Evolutionary conservation across 2,888 invertebrate species (phyloP).

Genomic region (Agrilus biguttatus): DNA sequence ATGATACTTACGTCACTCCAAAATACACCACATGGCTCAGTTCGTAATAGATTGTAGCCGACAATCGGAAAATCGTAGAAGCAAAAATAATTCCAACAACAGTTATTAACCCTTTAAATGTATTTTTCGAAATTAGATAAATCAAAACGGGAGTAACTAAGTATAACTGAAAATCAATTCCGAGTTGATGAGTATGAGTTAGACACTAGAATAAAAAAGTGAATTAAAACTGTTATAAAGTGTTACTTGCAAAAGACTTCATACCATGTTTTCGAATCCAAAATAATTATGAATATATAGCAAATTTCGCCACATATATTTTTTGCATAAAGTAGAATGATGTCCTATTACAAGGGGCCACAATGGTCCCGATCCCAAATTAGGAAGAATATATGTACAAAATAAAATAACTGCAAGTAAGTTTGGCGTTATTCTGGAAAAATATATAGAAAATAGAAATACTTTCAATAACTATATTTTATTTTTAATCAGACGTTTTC

Average conservation of each 20-base stretch:
- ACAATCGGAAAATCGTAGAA: conserved; percentile 43
- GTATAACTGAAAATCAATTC: conserved; percentile 53
- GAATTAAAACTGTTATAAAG: not conserved
- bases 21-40: conserved; percentile 48
- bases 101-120: conserved; percentile 31
- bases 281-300: conserved; percentile 53
- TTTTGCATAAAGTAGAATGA: conserved; percentile 47
- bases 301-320: conserved; percentile 51
- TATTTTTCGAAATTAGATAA: conserved; percentile 39
- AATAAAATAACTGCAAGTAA: conserved; percentile 45
- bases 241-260: not conserved
- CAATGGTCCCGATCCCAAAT: conserved; percentile 45
- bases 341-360: conserved; percentile 50
- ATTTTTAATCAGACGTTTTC: too few relatives aligned
- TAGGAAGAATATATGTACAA: conserved; percentile 47
- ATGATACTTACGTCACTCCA: conserved; percentile 43
- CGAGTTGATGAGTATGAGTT: conserved; percentile 53
- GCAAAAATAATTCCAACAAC: conserved; percentile 31
- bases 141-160: conserved; percentile 42
- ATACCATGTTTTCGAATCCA: conserved; percentile 52
- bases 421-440: conserved; percentile 42
- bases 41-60: conserved; percentile 38
- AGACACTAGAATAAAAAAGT: conserved; percentile 34
- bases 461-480: not conserved
- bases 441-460: conserved; percentile 1